phyloP scores from a whole-genome alignment of 2,797 vertebrate genomes.

The Gambelia wislizenii region DNA sequence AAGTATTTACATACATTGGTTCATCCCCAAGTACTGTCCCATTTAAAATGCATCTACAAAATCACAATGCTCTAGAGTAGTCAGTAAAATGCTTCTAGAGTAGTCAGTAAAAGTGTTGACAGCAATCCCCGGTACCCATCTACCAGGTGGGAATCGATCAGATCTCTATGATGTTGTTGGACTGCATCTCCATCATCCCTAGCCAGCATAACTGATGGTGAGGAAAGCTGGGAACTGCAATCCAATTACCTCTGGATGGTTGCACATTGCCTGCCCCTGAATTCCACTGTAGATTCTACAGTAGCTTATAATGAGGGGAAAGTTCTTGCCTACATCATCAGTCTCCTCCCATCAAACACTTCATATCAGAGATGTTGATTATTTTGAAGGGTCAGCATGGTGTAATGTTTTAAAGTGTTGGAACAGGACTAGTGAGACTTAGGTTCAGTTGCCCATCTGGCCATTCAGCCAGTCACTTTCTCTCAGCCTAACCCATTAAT shows the following conservation, averaged over 20 bases:
- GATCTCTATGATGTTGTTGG: too few species aligned
- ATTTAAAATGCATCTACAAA: neutral
- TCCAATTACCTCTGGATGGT: neutral
- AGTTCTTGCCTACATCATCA: too few species aligned
- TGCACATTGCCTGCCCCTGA: neutral
- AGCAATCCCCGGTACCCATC: too few species aligned
- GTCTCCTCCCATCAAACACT: neutral
- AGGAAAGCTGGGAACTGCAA: too few species aligned
- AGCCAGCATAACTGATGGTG: too few species aligned
- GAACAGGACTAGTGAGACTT: neutral
- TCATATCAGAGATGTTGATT: neutral
- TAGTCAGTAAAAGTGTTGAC: neutral
- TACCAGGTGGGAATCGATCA: too few species aligned
- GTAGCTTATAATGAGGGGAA: neutral
- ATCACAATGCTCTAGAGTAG: neutral
- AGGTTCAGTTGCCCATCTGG: neutral
- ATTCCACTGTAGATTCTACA: neutral
- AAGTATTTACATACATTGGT: conserved; percentile 1
- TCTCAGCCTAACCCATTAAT: neutral
- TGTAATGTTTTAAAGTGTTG: neutral
- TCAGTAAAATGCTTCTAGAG: neutral
- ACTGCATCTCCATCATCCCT: too few species aligned
- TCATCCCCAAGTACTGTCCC: neutral
- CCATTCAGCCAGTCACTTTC: neutral
- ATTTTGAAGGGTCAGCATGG: neutral